Evolutionary conservation across 2,888 invertebrate species (phyloP).

Genomic region (Labia minor): DNA sequence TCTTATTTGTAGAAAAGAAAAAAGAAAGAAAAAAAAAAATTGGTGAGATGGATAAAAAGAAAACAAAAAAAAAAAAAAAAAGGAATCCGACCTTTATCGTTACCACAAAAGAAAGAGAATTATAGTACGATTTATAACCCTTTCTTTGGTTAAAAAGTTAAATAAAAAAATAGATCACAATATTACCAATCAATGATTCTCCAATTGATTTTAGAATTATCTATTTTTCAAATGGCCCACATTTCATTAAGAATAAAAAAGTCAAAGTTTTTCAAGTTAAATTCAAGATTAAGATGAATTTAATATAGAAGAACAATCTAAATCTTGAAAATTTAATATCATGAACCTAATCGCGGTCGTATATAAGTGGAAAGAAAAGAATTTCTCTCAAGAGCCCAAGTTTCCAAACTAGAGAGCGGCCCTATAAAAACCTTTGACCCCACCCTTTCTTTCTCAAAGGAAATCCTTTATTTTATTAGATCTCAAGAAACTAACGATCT

Average conservation of each 20-base stretch:
- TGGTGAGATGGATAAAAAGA: no score
- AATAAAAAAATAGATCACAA: background rate
- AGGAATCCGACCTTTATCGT: background rate
- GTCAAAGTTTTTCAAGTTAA: background rate
- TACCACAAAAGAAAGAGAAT: background rate
- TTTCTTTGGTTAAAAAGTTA: background rate
- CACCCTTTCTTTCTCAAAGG: background rate
- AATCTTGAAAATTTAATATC: constrained; percentile 3
- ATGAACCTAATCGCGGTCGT: background rate
- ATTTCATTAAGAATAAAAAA: no score
- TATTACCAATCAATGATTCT: no score
- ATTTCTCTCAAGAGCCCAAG: background rate
- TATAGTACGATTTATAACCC: background rate
- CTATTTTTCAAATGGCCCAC: no score
- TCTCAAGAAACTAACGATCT: no score
- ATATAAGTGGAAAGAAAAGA: background rate
- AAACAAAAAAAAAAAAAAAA: background rate
- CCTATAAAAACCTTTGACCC: background rate
- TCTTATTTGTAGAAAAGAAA: constrained; percentile 2
- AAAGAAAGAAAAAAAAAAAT: background rate
- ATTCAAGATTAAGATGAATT: background rate
- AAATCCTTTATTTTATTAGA: background rate
- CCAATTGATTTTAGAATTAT: background rate
- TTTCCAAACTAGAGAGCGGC: background rate
- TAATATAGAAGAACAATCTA: background rate